A percentile compares a stretch with the other conserved stretches of the same genome.
These are phyloP conservation scores for Leptinotarsa defecta DNA, from an alignment of 1,140 invertebrate species.

Conservation along the genomic window DNA sequence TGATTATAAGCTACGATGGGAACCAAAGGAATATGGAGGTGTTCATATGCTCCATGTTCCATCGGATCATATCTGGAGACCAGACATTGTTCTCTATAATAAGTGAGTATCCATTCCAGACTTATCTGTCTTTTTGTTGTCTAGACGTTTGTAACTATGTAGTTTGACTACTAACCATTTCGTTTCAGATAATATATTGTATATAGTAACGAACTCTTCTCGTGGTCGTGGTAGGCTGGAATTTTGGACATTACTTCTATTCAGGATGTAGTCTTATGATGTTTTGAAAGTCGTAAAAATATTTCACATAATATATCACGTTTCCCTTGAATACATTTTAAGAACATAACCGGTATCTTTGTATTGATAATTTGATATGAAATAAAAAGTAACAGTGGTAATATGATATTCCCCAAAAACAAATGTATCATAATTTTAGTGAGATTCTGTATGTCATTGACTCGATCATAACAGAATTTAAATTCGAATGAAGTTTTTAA, in stretches of 20 bases:
- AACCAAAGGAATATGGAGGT: constrained; percentile 92
- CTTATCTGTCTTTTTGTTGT: background rate
- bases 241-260: background rate
- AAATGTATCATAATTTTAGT: no score
- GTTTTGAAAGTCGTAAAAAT: background rate
- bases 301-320: no score
- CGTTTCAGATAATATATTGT: constrained; percentile 1
- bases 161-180: constrained; percentile 15
- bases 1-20: constrained; percentile 95
- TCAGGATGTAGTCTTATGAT: background rate
- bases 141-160: background rate
- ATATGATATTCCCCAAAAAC: no score
- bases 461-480: no score
- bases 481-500: no score
- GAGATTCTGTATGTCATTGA: no score
- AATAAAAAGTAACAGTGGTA: no score
- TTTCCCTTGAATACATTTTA: no score
- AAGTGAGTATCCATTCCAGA: constrained; percentile 73
- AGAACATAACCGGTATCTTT: no score
- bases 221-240: background rate
- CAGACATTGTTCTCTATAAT: constrained; percentile 95
- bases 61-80: constrained; percentile 94
- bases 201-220: background rate
- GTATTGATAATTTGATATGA: no score
- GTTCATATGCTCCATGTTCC: constrained; percentile 94